Evolutionary conservation across 2,113 vertebrate genomes (phyloP), one percentile per base, ranked within the genome.

Genomic region (Xiphophorus hellerii): DNA sequence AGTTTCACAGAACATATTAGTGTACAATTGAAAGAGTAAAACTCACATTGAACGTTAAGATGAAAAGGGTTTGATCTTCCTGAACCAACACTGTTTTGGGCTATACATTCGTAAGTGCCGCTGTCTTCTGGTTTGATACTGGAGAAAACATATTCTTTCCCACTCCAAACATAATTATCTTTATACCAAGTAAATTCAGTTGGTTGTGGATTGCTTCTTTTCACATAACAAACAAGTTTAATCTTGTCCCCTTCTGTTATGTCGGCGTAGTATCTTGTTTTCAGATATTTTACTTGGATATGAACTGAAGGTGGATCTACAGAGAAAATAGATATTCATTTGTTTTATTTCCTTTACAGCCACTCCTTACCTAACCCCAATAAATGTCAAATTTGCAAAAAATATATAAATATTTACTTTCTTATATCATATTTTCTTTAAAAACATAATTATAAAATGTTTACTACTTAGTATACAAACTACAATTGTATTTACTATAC

Each of bases 221-320:
- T 14, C 2, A 90, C 80, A 2, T 0, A 0, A 66, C 93, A 94
- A 1, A 0, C 62, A 12, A 94, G 81, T 68, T 0, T 79, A 14
- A 94, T 28, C 0, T 0, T 0, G 0, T 77, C 22, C 48, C 83
- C 81, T 62, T 88, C 22, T 33, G 0, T 68, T 30, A 77, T 13
- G 0, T 1, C 1, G 10, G 0, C 5, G 2, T 0, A 0, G 0
- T 12, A 0, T 31, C 48, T 28, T 1, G 0, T 2, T 5, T 0
- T 11, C 14, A 0, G 0, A 0, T 0, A 33, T 3, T n/a, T 12
- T 11, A 73, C 28, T 0, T 0, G 9, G 13, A 93, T 13, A 6
- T 77, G 3, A 70, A 89, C 88, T 17, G 0, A 1, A n/a, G 94
- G 92, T 0, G 0, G 3, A 85, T 91, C 94, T 94, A 82, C 71